Conservation (phyloP, 2,797 vertebrate species). For the Scolopax bukidnonensis region DNA sequence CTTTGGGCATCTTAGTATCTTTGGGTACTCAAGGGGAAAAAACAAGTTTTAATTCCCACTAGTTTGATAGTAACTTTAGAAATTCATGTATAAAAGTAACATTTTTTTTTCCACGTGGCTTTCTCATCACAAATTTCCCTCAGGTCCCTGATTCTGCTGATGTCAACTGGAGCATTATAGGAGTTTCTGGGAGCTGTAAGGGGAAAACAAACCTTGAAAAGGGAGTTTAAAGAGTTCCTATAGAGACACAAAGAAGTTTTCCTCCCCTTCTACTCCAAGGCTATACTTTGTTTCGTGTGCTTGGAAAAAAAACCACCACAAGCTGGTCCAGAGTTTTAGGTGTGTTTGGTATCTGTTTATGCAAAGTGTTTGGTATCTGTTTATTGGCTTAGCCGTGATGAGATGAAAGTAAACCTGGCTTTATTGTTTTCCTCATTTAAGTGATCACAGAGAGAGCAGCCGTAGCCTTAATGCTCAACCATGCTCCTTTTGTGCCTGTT, state of each 20-base stretch:
- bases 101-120: not conserved
- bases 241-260: not conserved
- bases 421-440: conserved; percentile 23
- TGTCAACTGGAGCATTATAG: not conserved
- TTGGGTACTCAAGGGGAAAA: not conserved
- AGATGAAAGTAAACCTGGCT: conserved; percentile 24
- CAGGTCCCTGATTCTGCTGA: not conserved
- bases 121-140: not conserved
- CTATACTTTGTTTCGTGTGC: not conserved
- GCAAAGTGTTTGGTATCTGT: not conserved
- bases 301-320: not conserved
- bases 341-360: not conserved
- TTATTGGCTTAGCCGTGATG: not conserved
- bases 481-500: not conserved
- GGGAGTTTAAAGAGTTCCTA: not conserved
- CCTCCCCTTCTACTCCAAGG: not conserved
- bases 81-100: not conserved
- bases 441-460: not conserved
- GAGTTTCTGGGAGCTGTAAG: not conserved
- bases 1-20: not conserved
- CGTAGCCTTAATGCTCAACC: not conserved
- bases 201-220: not conserved
- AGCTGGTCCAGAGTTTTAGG: not conserved
- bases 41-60: not conserved
- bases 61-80: not conserved